Conservation (phyloP, 2,888 invertebrate genomes). For the Drosophila pseudotalamancana region DNA sequence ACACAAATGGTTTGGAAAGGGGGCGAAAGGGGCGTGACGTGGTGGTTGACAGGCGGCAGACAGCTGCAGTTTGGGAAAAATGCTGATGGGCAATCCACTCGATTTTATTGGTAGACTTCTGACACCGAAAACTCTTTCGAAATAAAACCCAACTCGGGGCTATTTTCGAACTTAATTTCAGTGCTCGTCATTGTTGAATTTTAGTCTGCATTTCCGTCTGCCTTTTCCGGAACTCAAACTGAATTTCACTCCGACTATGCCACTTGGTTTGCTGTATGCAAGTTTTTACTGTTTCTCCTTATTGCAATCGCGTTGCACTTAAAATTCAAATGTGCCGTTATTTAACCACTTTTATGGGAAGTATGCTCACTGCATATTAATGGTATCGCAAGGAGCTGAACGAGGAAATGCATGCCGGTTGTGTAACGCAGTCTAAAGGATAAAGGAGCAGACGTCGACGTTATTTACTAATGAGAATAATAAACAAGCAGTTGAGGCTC, state of each 20-base stretch:
- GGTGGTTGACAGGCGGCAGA: conserved; percentile 63
- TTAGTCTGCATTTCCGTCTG: conserved; percentile 13
- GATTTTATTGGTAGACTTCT: conserved; percentile 54
- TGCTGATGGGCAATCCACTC: conserved; percentile 72
- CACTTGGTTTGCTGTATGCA: conserved; percentile 7
- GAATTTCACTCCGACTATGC: background rate
- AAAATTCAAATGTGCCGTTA: conserved; percentile 66
- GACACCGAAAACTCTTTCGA: conserved; percentile 22
- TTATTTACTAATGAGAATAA: background rate
- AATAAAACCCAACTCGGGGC: conserved; percentile 30
- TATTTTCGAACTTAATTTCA: conserved; percentile 60
- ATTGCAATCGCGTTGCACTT: conserved; percentile 61
- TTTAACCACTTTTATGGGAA: conserved; percentile 56
- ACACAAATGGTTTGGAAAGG: conserved; percentile 1
- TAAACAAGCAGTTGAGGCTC: no score
- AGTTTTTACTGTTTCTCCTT: conserved; percentile 34
- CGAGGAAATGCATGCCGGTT: no score
- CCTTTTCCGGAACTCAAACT: conserved; percentile 1
- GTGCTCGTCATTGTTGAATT: conserved; percentile 53
- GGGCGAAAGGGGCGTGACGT: background rate
- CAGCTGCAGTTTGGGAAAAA: conserved; percentile 66
- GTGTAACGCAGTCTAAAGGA: background rate
- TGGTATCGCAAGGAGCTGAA: conserved; percentile 7
- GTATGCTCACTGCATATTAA: conserved; percentile 39
- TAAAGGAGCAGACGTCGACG: background rate